Evolutionary conservation across 2,113 vertebrate species (phyloP), one percentile per base, ranked within the genome.

Genomic region (Origma solitaria): DNA sequence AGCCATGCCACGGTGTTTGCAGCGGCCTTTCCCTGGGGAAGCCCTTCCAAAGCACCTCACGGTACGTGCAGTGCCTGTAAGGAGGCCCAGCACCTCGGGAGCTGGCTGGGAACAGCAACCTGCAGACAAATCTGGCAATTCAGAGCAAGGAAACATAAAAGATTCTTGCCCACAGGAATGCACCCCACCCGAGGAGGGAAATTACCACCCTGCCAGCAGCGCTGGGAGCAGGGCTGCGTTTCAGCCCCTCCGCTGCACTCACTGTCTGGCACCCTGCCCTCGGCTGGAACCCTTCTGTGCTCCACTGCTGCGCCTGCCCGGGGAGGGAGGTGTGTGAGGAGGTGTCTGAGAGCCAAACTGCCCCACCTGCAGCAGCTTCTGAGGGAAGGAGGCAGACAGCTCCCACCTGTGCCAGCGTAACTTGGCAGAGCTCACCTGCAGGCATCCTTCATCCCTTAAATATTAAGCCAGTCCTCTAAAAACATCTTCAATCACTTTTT

Each of bases 101-200:
- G 7, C 62, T 35, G 61, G 37, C 78, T 91, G 82, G 78, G 90
- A 96, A 80, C 10, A 0, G 57, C 82, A 65, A 93, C 69, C 95
- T 93, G 53, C 85, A 93, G 53, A 90, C 88, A 86, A 82, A 93
- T 90, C 92, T 90, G 71, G 85, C 85, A 71, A 65, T 50, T 88
- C 88, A 53, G 66, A 80, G 75, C 79, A 80, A 65, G 90, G 85
- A 96, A 96, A 92, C 75, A 57, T 18, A 79, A 80, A 72, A 82
- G 57, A 76, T 90, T 79, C 44, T 61, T 95, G 85, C 87, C 87
- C 75, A 68, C 73, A 94, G 92, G 88, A 96, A 96, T 42, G 66
- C 75, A 95, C 82, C 71, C 95, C 95, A 47, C 88, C 94, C 12
- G 0, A 27, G 1, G 71, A 88, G 91, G 96, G 90, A 92, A 96